Conservation (phyloP, 2,113 vertebrate genomes). For the Pavo muticus region DNA sequence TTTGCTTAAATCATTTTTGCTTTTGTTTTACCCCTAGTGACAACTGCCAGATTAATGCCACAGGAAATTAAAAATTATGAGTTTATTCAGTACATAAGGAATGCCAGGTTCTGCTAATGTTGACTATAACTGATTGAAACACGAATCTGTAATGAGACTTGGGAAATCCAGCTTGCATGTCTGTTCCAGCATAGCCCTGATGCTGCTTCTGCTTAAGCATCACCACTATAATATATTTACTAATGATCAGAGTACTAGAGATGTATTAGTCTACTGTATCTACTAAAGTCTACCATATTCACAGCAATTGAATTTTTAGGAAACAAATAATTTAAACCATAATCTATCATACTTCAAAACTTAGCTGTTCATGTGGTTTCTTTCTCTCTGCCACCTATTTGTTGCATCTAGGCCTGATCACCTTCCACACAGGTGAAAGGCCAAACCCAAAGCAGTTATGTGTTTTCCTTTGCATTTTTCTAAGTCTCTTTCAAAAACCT, state of each 20-base stretch:
- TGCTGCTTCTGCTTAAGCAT: background rate
- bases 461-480: background rate
- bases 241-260: background rate
- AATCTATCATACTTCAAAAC: background rate
- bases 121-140: background rate
- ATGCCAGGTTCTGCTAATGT: background rate
- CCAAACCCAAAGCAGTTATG: background rate
- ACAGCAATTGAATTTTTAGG: background rate
- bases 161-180: background rate
- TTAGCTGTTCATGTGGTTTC: background rate
- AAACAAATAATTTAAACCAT: background rate
- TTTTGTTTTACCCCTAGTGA: conserved; percentile 17
- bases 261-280: background rate
- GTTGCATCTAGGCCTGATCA: background rate
- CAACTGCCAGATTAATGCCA: conserved; percentile 27
- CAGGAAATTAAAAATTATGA: conserved; percentile 40
- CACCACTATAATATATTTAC: background rate
- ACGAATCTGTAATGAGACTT: background rate
- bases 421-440: background rate
- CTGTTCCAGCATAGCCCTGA: background rate
- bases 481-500: background rate
- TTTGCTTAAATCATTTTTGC: conserved; percentile 9
- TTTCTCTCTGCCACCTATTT: background rate
- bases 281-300: background rate
- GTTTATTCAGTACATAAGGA: background rate